phyloP scores from a whole-genome alignment of 2,113 vertebrate genomes.

The Illadopsis cleaveri region DNA sequence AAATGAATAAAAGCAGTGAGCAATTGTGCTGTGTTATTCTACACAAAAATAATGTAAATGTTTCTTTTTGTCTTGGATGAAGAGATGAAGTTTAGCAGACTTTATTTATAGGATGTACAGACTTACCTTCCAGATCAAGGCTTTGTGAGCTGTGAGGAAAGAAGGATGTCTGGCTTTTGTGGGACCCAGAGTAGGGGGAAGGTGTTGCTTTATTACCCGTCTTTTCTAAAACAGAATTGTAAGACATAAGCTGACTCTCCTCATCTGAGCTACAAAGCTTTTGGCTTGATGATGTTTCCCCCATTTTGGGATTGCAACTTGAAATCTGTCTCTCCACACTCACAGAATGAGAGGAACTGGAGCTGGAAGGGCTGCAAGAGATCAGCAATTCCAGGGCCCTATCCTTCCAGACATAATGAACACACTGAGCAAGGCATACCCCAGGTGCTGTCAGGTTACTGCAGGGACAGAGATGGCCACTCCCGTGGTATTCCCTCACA shows the following conservation, averaged over 20 bases:
- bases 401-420: neutral
- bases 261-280: neutral
- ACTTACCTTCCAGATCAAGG: neutral
- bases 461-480: neutral
- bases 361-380: neutral
- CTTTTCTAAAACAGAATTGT: neutral
- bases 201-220: neutral
- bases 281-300: neutral
- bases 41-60: slow-evolving; percentile 1
- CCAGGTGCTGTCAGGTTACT: accelerated
- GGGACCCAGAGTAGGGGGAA: neutral
- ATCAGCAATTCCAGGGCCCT: neutral
- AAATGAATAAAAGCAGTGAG: slow-evolving; percentile 37
- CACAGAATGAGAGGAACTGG: neutral
- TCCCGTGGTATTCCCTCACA: neutral
- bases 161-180: neutral
- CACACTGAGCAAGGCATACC: accelerated
- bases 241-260: neutral
- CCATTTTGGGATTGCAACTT: neutral
- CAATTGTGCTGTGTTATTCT: neutral
- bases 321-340: neutral
- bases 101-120: neutral
- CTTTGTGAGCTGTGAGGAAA: neutral
- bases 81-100: neutral
- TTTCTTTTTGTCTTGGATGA: slow-evolving; percentile 35